Base-by-base conservation (phyloP, 2,888 invertebrate species). In the Phortica okadai region DNA sequence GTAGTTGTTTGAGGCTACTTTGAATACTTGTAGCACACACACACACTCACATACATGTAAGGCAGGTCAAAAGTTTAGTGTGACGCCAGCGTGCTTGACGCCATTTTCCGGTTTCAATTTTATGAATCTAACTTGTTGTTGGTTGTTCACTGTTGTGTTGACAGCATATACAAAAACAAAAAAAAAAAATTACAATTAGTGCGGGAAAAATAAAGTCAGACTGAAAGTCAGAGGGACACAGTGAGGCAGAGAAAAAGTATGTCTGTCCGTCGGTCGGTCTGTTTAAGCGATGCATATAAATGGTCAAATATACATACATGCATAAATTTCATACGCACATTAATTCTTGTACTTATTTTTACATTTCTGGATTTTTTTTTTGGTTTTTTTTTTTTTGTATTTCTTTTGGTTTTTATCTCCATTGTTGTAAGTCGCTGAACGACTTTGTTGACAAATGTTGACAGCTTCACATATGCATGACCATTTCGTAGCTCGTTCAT, bases 21-120 rank as follows among this genome's bases (percentile, higher is more conserved):
- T 14, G 50, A 14, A 14, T 8, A 50, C 50, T 50, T 50, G 50
- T 33, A 33, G 1, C 33, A 33, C 50, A 2, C 6, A 50, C 6
- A 11, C 10, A 50, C 6, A 11, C 50, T 2, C 2, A 8, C 14
- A 11, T 14, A 50, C 50, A 50, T 6, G 50, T 50, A 72, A 56
- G 54, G 41, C 79, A 80, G 82, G 83, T 87, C 87, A 84, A 85
- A 85, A 88, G 87, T 82, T 85, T 80, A 85, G 79, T 76, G 75
- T 77, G 85, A 79, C 85, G 85, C 85, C 85, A 88, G 77, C 74
- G 74, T 59, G 85, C 74, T 88, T 74, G 88, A 76, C 85, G 88
- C 87, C 88, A 79, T 69, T 75, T 77, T 78, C 74, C 75, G 76
- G 58, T 74, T 76, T 80, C 59, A 69, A 33, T 72, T 50, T 33